Percentiles rank a stretch among this genome's conserved stretches.
phyloP scores from a whole-genome alignment of 1,140 invertebrate genomes.

The Tetragnatha versicolor region DNA sequence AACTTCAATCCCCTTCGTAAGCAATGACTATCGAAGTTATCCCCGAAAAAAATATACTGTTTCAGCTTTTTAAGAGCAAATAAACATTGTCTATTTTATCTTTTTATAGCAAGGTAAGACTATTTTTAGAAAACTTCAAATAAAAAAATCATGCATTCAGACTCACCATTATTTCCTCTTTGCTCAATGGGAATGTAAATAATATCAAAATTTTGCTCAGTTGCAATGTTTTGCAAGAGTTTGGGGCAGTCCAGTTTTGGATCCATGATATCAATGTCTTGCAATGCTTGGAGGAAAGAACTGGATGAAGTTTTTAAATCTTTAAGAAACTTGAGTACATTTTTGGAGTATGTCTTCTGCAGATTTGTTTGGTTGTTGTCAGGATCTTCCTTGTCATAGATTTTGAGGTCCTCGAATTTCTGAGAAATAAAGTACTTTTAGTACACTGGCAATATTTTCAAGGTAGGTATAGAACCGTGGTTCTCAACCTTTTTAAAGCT shows the following conservation, averaged over 20 bases:
- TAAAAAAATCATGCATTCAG: no score
- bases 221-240: slow-evolving; percentile 36
- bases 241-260: slow-evolving; percentile 33
- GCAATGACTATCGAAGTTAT: no score
- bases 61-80: no score
- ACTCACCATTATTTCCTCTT: slow-evolving; percentile 44
- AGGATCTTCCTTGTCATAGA: slow-evolving; percentile 39
- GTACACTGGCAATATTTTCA: neutral
- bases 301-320: slow-evolving; percentile 44
- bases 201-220: slow-evolving; percentile 47
- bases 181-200: slow-evolving; percentile 49
- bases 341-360: slow-evolving; percentile 47
- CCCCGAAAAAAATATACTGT: no score
- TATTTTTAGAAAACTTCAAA: no score
- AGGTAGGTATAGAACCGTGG: no score
- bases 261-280: slow-evolving; percentile 43
- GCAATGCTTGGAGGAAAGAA: slow-evolving; percentile 34
- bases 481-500: no score
- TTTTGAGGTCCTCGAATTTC: slow-evolving; percentile 47
- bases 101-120: no score
- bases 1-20: no score
- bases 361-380: slow-evolving; percentile 31
- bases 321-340: slow-evolving; percentile 46
- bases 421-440: neutral
- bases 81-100: no score